A percentile compares a stretch with the other conserved stretches of the same genome.
These are phyloP conservation scores for Scaptomyza hsui DNA, from an alignment of 1,140 invertebrate species.

Conservation along the genomic window DNA sequence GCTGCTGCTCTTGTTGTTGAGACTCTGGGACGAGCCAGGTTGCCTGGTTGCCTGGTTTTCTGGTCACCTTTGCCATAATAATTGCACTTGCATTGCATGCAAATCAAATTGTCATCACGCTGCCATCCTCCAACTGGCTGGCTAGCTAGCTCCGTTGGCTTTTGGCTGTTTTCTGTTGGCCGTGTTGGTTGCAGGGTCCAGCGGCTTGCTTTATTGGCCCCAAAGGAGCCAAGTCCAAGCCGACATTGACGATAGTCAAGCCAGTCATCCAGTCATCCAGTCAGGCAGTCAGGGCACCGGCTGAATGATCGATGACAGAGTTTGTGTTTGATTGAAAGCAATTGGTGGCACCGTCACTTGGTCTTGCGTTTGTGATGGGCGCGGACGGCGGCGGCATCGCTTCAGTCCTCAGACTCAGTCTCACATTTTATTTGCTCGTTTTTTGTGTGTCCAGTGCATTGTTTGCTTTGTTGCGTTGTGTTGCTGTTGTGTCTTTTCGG, in stretches of 20 bases:
- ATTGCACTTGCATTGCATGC: slow-evolving; percentile 82
- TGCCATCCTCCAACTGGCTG: slow-evolving; percentile 45
- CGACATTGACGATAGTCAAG: slow-evolving; percentile 55
- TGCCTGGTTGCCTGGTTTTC: no score
- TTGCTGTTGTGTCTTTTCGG: slow-evolving; percentile 9
- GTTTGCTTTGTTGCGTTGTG: slow-evolving; percentile 5
- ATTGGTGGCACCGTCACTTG: slow-evolving; percentile 82
- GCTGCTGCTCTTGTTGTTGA: slow-evolving; percentile 24
- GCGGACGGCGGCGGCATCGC: slow-evolving; percentile 35
- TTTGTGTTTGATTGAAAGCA: slow-evolving; percentile 82
- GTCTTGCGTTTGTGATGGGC: slow-evolving; percentile 56
- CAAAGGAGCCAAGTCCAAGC: slow-evolving; percentile 51
- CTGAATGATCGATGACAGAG: slow-evolving; percentile 81
- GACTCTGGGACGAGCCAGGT: slow-evolving; percentile 18
- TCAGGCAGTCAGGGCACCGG: slow-evolving; percentile 33
- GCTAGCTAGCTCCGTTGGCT: no score
- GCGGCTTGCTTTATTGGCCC: slow-evolving; percentile 74
- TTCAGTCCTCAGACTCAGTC: slow-evolving; percentile 9
- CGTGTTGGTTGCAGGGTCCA: slow-evolving; percentile 37
- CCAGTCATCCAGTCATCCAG: slow-evolving; percentile 49
- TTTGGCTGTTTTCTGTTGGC: no score
- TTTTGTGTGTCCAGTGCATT: slow-evolving; percentile 26
- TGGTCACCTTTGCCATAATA: slow-evolving; percentile 82
- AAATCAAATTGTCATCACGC: slow-evolving; percentile 82
- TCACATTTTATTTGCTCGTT: slow-evolving; percentile 13